Evolutionary conservation across 2,888 invertebrate species (phyloP).

Genomic region (Trisateles emortualis): DNA sequence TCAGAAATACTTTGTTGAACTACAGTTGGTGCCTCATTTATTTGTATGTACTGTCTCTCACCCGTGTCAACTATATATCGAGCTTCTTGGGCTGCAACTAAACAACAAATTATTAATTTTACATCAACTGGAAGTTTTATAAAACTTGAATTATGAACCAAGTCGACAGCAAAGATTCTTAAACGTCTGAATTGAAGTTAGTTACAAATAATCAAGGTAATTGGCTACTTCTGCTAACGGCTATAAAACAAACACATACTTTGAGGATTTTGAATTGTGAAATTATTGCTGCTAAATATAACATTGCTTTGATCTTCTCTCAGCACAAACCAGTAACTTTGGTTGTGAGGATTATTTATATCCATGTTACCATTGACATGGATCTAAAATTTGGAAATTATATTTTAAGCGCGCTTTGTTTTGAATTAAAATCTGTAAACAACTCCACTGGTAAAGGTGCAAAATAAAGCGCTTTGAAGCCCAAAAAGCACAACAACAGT

Average conservation of each 20-base stretch:
- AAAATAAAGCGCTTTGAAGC: constrained; percentile 26
- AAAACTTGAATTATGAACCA: no score
- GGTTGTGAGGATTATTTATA: constrained; percentile 69
- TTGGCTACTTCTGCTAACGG: no score
- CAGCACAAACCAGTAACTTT: constrained; percentile 80
- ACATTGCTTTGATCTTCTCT: constrained; percentile 81
- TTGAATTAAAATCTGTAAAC: constrained; percentile 10
- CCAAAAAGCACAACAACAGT: constrained; percentile 14
- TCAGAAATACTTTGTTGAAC: constrained; percentile 49
- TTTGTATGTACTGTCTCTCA: constrained; percentile 70
- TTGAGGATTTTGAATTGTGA: constrained; percentile 72
- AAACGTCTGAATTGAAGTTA: no score
- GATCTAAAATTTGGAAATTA: not conserved
- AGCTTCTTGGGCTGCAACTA: constrained; percentile 69
- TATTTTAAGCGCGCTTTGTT: not conserved
- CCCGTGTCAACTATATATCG: constrained; percentile 68
- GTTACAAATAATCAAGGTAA: no score
- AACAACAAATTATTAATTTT: no score
- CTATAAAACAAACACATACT: constrained; percentile 55
- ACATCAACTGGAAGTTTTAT: no score
- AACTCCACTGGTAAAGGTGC: constrained; percentile 3
- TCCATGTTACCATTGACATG: constrained; percentile 60
- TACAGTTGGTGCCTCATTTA: constrained; percentile 56
- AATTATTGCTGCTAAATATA: constrained; percentile 76
- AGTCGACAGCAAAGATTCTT: no score